phyloP scores from a whole-genome alignment of 2,888 invertebrate genomes.

The Vesta saturnalis region DNA sequence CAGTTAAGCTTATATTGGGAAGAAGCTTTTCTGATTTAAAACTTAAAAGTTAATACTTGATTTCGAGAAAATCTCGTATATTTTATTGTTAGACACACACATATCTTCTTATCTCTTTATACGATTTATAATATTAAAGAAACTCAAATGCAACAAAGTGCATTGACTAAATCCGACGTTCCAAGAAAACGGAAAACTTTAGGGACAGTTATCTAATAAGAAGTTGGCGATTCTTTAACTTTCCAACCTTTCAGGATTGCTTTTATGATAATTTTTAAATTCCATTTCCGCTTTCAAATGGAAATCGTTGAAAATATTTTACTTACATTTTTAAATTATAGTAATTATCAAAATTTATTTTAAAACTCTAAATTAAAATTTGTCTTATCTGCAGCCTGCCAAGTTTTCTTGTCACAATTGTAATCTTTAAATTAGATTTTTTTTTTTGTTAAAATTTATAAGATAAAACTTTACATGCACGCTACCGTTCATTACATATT shows the following conservation, averaged over 20 bases:
- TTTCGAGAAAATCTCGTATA: conserved; percentile 33
- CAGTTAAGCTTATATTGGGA: conserved; percentile 1
- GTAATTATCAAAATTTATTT: too few relatives aligned
- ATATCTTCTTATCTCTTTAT: conserved; percentile 20
- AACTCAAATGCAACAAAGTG: conserved; percentile 21
- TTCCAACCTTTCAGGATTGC: not conserved
- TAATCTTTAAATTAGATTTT: too few relatives aligned
- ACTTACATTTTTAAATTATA: too few relatives aligned
- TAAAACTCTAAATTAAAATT: too few relatives aligned
- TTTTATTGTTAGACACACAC: conserved; percentile 33
- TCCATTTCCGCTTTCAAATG: conserved; percentile 10
- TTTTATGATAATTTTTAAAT: not conserved
- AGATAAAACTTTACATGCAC: too few relatives aligned
- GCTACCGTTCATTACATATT: too few relatives aligned
- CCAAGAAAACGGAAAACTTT: conserved; percentile 8
- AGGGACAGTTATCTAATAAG: conserved; percentile 13
- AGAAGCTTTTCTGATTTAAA: conserved; percentile 32
- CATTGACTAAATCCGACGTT: conserved; percentile 19
- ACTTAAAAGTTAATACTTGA: conserved; percentile 30
- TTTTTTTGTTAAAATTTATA: too few relatives aligned
- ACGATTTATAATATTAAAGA: conserved; percentile 14
- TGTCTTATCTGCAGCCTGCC: too few relatives aligned
- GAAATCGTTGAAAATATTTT: too few relatives aligned
- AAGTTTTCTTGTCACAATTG: too few relatives aligned
- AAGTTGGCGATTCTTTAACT: conserved; percentile 13